Base-by-base conservation (phyloP, 1,140 invertebrate species). In the Druon quercuslanigerum region DNA sequence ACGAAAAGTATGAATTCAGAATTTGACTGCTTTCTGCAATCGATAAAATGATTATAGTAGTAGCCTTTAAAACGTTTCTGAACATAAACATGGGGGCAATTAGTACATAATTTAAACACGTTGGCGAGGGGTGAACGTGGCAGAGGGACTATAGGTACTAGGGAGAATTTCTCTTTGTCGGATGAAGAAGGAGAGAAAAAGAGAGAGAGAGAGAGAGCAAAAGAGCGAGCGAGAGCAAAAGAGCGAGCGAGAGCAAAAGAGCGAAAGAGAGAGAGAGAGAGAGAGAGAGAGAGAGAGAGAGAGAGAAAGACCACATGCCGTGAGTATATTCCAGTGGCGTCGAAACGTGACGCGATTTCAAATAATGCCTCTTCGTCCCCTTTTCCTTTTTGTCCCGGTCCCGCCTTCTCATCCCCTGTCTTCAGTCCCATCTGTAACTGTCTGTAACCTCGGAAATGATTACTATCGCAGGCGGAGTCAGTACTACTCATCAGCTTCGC, bases 261-360 rank as follows among this genome's bases (percentile, higher is more conserved):
- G 79, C 81, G 84, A 83, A 83, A 82, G 83, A 88, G n/a, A 46
- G 40, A 46, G 40, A 46, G 7, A 9, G 40, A 11, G 9, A 46
- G 9, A 46, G 40, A 46, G 9, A 46, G 8, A 11, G 40, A 46
- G 40, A 25, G 77, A 76, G 71, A 73, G 76, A 76, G 82, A 78
- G 76, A 82, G 79, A 82, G 84, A 83, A 83, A 82, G 83, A 88
- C 86, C 87, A 86, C 86, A 87, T 87, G 86, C 82, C 83, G 83
- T 82, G 85, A 86, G 84, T 84, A 87, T 80, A 75, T 70, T 80
- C 80, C 71, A 76, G 76, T 73, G 81, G 80, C 83, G 86, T 82
- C 82, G 84, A 84, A 84, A 87, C 87, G 86, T 88, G 86, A 86
- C 82, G 83, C 77, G 85, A 87, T 85, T 88, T 83, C 79, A 79